These are phyloP conservation scores for Madoqua kirkii DNA, from an alignment of 2,113 vertebrate genomes.

Conservation along the genomic window DNA sequence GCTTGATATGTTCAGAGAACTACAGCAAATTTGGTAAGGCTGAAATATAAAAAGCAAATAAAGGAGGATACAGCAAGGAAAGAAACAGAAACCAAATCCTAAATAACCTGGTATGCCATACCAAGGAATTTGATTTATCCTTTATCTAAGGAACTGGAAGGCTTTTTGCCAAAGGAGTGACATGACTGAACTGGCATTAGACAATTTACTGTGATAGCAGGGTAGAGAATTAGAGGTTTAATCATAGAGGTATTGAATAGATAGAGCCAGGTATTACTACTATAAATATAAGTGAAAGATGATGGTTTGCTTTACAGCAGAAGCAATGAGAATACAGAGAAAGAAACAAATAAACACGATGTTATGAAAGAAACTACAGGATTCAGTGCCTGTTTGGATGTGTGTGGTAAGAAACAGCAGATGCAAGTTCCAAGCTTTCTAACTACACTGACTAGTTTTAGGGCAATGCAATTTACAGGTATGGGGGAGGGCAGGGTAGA, in stretches of 20 bases:
- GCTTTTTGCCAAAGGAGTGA: conserved; percentile 12
- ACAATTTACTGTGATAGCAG: neutral
- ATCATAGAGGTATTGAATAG: neutral
- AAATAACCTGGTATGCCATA: neutral
- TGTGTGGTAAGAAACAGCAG: neutral
- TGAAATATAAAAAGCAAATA: conserved; percentile 41
- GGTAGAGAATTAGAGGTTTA: neutral
- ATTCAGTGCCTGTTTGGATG: neutral
- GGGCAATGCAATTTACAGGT: neutral
- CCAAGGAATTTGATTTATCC: neutral
- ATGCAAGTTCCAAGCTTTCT: neutral
- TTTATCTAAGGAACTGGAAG: conserved; percentile 12
- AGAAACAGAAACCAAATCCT: conserved; percentile 25
- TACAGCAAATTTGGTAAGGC: conserved; percentile 8
- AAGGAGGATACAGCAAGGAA: neutral
- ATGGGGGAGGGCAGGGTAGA: neutral
- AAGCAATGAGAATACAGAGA: neutral
- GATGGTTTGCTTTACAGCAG: neutral
- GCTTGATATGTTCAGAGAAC: conserved; percentile 11
- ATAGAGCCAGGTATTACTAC: neutral
- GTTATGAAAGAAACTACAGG: neutral
- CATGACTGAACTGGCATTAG: neutral
- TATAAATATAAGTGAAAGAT: neutral
- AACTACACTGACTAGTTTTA: neutral
- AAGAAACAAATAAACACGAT: neutral